phyloP scores from a whole-genome alignment of 2,888 invertebrate genomes.

The Eristalinus sepulchralis region DNA sequence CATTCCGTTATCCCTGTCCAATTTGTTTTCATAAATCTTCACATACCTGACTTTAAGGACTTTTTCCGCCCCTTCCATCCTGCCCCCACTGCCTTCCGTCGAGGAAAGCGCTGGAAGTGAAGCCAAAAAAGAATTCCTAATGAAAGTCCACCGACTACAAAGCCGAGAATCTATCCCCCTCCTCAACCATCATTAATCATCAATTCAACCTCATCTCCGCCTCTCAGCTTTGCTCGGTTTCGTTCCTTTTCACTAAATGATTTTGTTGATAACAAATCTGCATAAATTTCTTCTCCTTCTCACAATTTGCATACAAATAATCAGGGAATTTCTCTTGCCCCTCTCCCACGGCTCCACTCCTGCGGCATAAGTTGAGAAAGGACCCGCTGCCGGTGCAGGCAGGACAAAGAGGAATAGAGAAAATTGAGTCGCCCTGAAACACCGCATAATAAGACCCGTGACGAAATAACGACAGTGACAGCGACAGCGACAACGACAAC shows the following conservation, averaged over 20 bases:
- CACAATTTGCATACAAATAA: slow-evolving; percentile 76
- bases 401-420: neutral
- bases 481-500: slow-evolving; percentile 26
- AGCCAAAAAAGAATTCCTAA: slow-evolving; percentile 33
- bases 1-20: slow-evolving; percentile 27
- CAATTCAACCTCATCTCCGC: slow-evolving; percentile 33
- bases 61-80: slow-evolving; percentile 12
- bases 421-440: slow-evolving; percentile 50
- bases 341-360: neutral
- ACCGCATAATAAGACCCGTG: slow-evolving; percentile 63
- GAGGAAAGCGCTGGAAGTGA: neutral
- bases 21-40: slow-evolving; percentile 62
- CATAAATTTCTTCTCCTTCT: slow-evolving; percentile 73
- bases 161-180: slow-evolving; percentile 19
- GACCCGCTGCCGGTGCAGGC: neutral
- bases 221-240: neutral
- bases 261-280: slow-evolving; percentile 72
- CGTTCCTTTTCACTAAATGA: slow-evolving; percentile 59
- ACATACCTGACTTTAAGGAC: slow-evolving; percentile 57
- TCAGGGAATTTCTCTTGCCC: slow-evolving; percentile 59
- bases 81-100: neutral
- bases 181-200: slow-evolving; percentile 60
- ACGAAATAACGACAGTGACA: slow-evolving; percentile 55
- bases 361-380: neutral
- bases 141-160: neutral